Conservation (phyloP, 1,140 invertebrate genomes). For the Pygmarrhopalites habei region DNA sequence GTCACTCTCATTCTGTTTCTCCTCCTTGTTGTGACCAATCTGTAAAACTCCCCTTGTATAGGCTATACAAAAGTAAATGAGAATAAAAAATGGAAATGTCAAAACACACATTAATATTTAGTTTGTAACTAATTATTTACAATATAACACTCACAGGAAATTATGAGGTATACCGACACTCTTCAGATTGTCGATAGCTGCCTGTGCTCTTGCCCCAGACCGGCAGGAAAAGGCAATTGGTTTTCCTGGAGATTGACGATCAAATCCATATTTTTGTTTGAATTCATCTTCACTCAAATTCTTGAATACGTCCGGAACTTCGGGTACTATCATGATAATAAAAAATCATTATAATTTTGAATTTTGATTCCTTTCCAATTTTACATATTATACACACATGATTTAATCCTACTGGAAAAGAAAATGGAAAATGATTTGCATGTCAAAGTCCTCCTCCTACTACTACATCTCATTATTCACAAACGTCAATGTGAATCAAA, state of each 20-base stretch:
- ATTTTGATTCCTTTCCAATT: too few relatives aligned
- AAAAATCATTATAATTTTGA: neutral
- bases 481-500: too few relatives aligned
- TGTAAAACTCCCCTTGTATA: conserved; percentile 30
- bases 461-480: too few relatives aligned
- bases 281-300: conserved; percentile 27
- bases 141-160: neutral
- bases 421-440: too few relatives aligned
- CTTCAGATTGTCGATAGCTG: conserved; percentile 24
- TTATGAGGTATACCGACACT: neutral
- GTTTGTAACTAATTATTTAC: too few relatives aligned
- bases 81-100: neutral
- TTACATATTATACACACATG: too few relatives aligned
- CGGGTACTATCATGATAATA: conserved; percentile 22
- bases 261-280: conserved; percentile 29
- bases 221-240: conserved; percentile 29
- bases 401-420: too few relatives aligned
- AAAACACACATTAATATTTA: too few relatives aligned
- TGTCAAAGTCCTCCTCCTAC: too few relatives aligned
- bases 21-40: too few relatives aligned
- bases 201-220: conserved; percentile 27
- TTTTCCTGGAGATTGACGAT: conserved; percentile 10
- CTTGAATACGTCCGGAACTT: conserved; percentile 33
- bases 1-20: too few relatives aligned
- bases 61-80: conserved; percentile 9